Conservation (phyloP, 2,797 vertebrate genomes). For the Florisuga fusca region DNA sequence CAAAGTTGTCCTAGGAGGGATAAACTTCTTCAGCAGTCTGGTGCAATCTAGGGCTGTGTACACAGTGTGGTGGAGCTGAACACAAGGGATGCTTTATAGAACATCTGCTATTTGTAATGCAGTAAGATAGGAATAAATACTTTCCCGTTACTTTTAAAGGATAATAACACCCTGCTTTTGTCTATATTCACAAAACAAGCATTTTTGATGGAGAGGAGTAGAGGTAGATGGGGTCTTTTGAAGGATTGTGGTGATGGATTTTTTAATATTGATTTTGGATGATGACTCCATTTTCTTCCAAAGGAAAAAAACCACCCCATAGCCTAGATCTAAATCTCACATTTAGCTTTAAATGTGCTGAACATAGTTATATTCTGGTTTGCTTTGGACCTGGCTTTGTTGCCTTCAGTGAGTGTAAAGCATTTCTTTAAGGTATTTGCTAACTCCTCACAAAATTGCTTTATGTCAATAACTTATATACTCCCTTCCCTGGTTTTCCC, state of each 20-base stretch:
- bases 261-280: neutral
- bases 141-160: neutral
- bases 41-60: neutral
- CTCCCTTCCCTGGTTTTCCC: neutral
- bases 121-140: neutral
- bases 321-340: neutral
- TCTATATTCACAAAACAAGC: neutral
- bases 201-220: fast-evolving
- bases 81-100: neutral
- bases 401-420: neutral
- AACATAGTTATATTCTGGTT: neutral
- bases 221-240: neutral
- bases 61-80: neutral
- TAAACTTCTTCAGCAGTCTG: neutral
- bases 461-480: neutral
- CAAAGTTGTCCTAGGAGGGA: neutral
- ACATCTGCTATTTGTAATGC: neutral
- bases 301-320: neutral
- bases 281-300: neutral
- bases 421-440: neutral
- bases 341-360: neutral
- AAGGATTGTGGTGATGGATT: neutral
- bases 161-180: neutral
- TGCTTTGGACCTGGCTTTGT: neutral
- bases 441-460: neutral